Percentiles rank a stretch among this genome's conserved stretches.
Evolutionary conservation across 2,797 vertebrate species (phyloP).

Genomic region (Cheirogaleus major): DNA sequence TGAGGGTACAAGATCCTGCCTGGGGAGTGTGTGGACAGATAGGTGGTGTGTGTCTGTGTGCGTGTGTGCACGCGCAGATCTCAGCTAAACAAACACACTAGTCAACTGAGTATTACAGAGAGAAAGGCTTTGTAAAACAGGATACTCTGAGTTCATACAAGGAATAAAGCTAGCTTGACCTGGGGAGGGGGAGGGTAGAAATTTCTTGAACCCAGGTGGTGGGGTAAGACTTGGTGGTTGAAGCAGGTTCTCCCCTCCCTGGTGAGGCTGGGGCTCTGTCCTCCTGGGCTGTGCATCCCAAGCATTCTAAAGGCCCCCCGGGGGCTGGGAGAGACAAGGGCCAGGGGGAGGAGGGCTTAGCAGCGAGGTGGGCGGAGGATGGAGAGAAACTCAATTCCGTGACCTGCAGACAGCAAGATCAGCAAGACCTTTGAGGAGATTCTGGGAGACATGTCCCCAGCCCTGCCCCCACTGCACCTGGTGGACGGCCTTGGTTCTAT

Average conservation of each 20-base stretch:
- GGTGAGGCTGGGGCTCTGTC: background rate
- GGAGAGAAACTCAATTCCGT: background rate
- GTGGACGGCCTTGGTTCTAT: too few relatives aligned
- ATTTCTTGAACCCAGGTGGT: rapidly evolving
- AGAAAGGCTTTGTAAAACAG: background rate
- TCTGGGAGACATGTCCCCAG: background rate
- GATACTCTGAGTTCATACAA: background rate
- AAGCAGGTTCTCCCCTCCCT: rapidly evolving
- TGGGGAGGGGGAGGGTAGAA: background rate
- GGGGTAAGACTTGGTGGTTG: rapidly evolving
- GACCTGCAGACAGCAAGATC: background rate
- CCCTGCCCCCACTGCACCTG: too few relatives aligned
- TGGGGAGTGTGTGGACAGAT: background rate
- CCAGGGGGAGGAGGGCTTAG: background rate
- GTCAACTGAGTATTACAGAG: background rate
- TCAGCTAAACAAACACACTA: background rate
- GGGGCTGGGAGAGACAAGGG: background rate
- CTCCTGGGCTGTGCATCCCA: rapidly evolving
- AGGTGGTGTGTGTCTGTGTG: background rate
- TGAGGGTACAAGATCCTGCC: background rate
- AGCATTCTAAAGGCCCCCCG: too few relatives aligned
- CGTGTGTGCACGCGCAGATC: background rate
- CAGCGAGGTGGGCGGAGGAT: rapidly evolving
- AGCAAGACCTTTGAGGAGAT: background rate
- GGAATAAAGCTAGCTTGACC: too few relatives aligned